Percentiles rank a stretch among this genome's conserved stretches.
These are phyloP conservation scores for Drosophila suboccidentalis DNA, from an alignment of 2,888 invertebrate genomes.

Conservation along the genomic window DNA sequence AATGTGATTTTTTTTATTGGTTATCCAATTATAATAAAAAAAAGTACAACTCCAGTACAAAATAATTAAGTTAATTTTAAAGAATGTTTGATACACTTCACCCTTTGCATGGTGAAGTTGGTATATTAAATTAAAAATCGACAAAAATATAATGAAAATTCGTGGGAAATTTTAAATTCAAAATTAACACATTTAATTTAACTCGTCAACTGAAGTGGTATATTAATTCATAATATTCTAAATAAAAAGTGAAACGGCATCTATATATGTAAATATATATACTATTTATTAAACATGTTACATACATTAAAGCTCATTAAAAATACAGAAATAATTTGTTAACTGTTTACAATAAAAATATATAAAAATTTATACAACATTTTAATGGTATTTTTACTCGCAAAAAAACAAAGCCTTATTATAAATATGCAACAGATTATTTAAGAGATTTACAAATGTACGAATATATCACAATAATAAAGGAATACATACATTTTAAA, in stretches of 20 bases:
- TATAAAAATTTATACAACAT: constrained; percentile 38
- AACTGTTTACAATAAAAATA: constrained; percentile 43
- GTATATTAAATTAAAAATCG: neutral
- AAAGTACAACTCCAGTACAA: no score
- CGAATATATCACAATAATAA: constrained; percentile 84
- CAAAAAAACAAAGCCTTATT: constrained; percentile 57
- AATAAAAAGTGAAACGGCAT: neutral
- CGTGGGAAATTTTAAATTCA: no score
- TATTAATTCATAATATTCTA: neutral
- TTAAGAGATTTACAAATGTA: constrained; percentile 72
- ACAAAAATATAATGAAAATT: no score
- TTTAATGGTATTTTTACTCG: constrained; percentile 26
- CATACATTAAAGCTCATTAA: constrained; percentile 71
- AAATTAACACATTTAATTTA: no score
- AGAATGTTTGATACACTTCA: no score
- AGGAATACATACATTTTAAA: constrained; percentile 82
- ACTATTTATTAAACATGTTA: constrained; percentile 59
- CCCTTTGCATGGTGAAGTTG: no score
- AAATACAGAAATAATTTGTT: constrained; percentile 53
- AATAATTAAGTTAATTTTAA: no score
- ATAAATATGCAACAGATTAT: constrained; percentile 81
- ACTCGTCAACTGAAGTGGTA: no score
- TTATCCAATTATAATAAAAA: no score
- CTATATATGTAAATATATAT: constrained; percentile 17
- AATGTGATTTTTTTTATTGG: no score